Percentiles rank a stretch among this genome's conserved stretches.
These are phyloP conservation scores for Drosophila parvula DNA, from an alignment of 1,140 invertebrate genomes.

Conservation along the genomic window DNA sequence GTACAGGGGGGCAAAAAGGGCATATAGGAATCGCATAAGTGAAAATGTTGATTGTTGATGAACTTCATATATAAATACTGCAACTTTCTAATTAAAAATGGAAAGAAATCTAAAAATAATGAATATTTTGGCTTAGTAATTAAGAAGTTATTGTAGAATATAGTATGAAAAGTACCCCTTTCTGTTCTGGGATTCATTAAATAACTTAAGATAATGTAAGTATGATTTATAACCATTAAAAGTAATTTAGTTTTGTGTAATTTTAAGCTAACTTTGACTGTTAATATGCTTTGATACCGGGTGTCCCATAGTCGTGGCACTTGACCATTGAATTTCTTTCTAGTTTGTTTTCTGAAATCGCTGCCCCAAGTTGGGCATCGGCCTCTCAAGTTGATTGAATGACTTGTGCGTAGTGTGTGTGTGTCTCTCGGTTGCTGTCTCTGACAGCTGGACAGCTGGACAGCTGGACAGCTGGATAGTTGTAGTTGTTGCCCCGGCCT, in stretches of 20 bases:
- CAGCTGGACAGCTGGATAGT: slow-evolving; percentile 63
- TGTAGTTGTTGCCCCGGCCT: slow-evolving; percentile 42
- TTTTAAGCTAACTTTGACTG: too few relatives aligned
- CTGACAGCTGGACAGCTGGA: slow-evolving; percentile 66
- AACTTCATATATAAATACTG: background rate
- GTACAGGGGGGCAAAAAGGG: background rate
- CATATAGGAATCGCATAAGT: background rate
- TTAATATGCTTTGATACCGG: background rate
- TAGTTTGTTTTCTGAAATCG: slow-evolving; percentile 24
- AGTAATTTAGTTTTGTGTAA: too few relatives aligned
- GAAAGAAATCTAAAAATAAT: too few relatives aligned
- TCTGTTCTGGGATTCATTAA: background rate
- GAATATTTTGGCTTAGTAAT: background rate
- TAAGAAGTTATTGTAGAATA: background rate
- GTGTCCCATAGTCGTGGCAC: slow-evolving; percentile 5
- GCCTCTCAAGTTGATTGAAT: slow-evolving; percentile 75
- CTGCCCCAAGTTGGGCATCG: slow-evolving; percentile 57
- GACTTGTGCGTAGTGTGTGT: slow-evolving; percentile 49
- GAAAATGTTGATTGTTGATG: too few relatives aligned
- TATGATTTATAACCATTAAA: too few relatives aligned
- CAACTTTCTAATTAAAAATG: background rate
- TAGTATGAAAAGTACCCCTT: too few relatives aligned
- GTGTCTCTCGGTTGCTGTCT: slow-evolving; percentile 7
- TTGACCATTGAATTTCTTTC: slow-evolving; percentile 3
- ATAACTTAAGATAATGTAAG: background rate